A percentile compares a stretch with the other conserved stretches of the same genome.
phyloP scores from a whole-genome alignment of 2,888 invertebrate genomes.

The Amphipyra tragopoginis region DNA sequence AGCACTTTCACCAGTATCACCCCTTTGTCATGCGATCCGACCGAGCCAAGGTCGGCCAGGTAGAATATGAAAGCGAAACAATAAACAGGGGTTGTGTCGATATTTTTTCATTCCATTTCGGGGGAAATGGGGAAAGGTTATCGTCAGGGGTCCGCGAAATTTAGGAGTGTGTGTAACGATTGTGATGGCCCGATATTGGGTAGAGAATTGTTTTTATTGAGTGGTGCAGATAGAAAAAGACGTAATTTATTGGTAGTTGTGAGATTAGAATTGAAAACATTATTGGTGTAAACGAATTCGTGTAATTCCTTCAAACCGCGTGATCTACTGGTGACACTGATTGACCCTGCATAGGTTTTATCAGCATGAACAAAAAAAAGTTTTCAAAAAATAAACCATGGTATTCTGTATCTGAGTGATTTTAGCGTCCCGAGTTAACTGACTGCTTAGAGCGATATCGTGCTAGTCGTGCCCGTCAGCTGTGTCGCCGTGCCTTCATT shows the following conservation, averaged over 20 bases:
- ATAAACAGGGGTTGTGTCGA: conserved; percentile 44
- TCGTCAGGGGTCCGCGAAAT: conserved; percentile 33
- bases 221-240: conserved; percentile 1
- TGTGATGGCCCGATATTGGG: conserved; percentile 27
- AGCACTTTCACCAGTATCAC: conserved; percentile 43
- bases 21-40: conserved; percentile 29
- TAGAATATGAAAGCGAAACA: conserved; percentile 47
- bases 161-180: conserved; percentile 43
- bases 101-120: conserved; percentile 52
- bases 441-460: no score
- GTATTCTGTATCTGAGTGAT: no score
- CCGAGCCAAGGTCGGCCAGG: conserved; percentile 42
- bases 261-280: no score
- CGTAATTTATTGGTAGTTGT: background rate
- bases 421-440: no score
- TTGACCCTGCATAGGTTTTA: no score
- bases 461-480: no score
- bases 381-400: no score
- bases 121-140: conserved; percentile 42
- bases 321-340: no score
- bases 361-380: no score
- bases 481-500: no score
- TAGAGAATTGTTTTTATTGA: conserved; percentile 39
- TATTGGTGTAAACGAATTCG: no score
- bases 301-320: no score